phyloP scores from a whole-genome alignment of 2,797 vertebrate genomes.

The Myotis findleyi region DNA sequence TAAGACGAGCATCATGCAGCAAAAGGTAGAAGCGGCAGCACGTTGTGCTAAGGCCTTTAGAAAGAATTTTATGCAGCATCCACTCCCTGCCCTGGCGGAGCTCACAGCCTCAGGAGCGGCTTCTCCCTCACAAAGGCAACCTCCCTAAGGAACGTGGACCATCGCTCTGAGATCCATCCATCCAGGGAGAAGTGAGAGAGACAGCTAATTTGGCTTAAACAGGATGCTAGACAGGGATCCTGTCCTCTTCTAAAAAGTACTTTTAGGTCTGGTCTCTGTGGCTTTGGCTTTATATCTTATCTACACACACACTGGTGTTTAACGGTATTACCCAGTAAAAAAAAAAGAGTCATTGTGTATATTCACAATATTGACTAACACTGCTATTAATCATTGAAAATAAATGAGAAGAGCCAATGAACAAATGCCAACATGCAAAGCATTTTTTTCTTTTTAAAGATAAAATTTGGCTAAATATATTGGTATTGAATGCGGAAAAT shows the following conservation, averaged over 20 bases:
- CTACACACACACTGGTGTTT: neutral
- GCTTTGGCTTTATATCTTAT: neutral
- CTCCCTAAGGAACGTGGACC: neutral
- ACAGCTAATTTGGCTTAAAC: neutral
- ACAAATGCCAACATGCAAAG: neutral
- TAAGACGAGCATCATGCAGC: neutral
- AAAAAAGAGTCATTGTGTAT: neutral
- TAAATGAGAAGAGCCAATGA: neutral
- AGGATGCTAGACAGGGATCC: neutral
- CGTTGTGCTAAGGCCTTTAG: neutral
- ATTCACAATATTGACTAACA: neutral
- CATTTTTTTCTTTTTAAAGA: conserved; percentile 26
- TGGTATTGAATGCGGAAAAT: neutral
- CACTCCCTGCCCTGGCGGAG: neutral
- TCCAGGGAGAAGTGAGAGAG: neutral
- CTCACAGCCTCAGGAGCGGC: neutral
- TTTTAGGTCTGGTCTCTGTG: neutral
- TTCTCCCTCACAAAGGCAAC: neutral
- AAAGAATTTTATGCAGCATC: neutral
- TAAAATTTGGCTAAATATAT: conserved; percentile 8
- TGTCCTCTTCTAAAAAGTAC: neutral
- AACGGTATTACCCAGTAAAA: neutral
- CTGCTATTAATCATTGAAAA: neutral
- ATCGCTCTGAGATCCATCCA: neutral
- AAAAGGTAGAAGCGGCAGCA: neutral